Conservation (phyloP, 2,113 vertebrate genomes). For the Dasyprocta punctata region DNA sequence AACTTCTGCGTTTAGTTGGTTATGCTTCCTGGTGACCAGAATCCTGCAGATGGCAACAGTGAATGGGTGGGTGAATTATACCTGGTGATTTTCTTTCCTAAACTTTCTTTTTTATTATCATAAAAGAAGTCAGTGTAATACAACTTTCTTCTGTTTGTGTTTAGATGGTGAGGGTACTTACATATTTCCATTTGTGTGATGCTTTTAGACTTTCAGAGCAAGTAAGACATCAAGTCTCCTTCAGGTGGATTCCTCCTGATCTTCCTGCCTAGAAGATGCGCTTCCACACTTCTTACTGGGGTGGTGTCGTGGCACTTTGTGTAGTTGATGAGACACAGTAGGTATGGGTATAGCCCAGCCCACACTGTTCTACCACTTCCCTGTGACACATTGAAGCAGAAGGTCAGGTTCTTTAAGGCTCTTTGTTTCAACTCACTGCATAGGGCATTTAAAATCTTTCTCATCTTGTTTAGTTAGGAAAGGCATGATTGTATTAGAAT, state of each 20-base stretch:
- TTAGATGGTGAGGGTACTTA: background rate
- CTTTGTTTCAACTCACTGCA: background rate
- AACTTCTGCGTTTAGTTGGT: background rate
- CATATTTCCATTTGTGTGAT: background rate
- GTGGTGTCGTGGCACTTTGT: background rate
- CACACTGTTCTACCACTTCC: background rate
- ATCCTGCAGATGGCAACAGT: background rate
- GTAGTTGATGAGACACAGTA: background rate
- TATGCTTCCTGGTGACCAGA: too few species aligned
- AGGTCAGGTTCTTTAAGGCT: background rate
- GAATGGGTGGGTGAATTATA: background rate
- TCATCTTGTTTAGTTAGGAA: background rate
- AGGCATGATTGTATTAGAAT: background rate
- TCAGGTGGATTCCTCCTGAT: background rate
- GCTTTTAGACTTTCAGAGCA: background rate
- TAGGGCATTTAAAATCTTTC: background rate
- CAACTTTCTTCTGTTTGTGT: background rate
- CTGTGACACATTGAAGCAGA: background rate
- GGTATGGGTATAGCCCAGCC: too few species aligned
- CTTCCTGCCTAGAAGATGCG: background rate
- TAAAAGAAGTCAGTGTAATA: background rate
- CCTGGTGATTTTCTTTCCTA: background rate
- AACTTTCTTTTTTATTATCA: background rate
- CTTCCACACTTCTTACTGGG: background rate
- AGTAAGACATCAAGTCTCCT: background rate